Percentiles rank a stretch among this genome's conserved stretches.
phyloP scores from a whole-genome alignment of 2,888 invertebrate species.

The Ametastegia equiseti region DNA sequence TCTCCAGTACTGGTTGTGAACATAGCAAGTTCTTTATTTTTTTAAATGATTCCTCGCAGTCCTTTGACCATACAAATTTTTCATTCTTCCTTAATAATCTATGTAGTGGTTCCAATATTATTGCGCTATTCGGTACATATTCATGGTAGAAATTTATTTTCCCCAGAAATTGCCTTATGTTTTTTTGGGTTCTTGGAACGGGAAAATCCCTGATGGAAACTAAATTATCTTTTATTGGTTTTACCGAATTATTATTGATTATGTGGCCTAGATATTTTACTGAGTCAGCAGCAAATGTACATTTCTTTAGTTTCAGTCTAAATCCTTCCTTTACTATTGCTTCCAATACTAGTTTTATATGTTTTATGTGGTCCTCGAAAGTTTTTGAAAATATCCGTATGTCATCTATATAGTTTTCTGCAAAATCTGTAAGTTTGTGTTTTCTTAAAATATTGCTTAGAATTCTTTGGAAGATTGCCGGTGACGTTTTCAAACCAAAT shows the following conservation, averaged over 20 bases:
- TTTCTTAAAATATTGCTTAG: slow-evolving; percentile 55
- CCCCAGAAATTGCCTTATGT: slow-evolving; percentile 52
- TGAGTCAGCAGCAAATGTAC: slow-evolving; percentile 52
- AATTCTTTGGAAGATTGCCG: slow-evolving; percentile 59
- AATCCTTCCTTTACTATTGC: slow-evolving; percentile 53
- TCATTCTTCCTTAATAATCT: background rate
- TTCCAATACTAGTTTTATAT: slow-evolving; percentile 51
- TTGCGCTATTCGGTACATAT: background rate
- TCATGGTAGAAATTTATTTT: slow-evolving; percentile 48
- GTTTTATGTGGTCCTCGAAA: slow-evolving; percentile 49
- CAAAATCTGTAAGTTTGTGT: slow-evolving; percentile 53
- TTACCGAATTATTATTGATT: slow-evolving; percentile 51
- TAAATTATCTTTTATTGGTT: slow-evolving; percentile 55
- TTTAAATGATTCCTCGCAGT: background rate
- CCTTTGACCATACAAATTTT: background rate
- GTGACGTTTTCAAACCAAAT: slow-evolving; percentile 56
- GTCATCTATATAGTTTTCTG: slow-evolving; percentile 54
- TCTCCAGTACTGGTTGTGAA: background rate
- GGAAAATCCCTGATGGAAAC: slow-evolving; percentile 52
- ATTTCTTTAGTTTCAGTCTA: slow-evolving; percentile 54
- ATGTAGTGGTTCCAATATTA: slow-evolving; percentile 33
- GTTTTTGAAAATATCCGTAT: slow-evolving; percentile 51
- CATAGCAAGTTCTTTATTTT: background rate
- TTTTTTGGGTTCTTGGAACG: slow-evolving; percentile 46
- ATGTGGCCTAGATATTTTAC: slow-evolving; percentile 53